These are phyloP conservation scores for Girardia tigrina DNA, from an alignment of 2,888 invertebrate genomes.

Conservation along the genomic window DNA sequence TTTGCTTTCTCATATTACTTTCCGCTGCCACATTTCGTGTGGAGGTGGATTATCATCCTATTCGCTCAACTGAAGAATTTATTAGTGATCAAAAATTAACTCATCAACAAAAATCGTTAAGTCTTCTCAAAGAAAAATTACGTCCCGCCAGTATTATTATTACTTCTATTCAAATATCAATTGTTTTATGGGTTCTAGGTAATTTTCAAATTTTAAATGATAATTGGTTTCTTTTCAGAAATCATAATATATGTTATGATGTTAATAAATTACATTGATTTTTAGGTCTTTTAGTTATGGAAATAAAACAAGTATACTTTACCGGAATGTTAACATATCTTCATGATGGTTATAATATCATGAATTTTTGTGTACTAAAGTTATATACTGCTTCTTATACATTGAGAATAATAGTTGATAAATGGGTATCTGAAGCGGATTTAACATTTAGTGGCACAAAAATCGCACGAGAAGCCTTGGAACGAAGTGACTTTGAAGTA, in stretches of 20 bases:
- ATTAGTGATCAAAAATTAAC: constrained; percentile 27
- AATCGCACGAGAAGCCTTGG: background rate
- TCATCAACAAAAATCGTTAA: constrained; percentile 43
- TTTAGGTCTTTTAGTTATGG: constrained; percentile 48
- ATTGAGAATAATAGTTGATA: constrained; percentile 48
- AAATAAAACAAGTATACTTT: constrained; percentile 49
- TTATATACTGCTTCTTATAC: constrained; percentile 49
- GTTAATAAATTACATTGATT: background rate
- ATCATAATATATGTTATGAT: background rate
- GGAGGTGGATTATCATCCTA: constrained; percentile 40
- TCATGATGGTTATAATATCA: constrained; percentile 48
- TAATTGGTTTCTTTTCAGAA: background rate
- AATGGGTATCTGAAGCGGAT: constrained; percentile 46
- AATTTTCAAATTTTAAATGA: constrained; percentile 24
- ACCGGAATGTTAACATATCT: constrained; percentile 46
- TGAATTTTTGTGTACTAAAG: constrained; percentile 48
- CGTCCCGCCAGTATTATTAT: constrained; percentile 48
- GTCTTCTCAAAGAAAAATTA: constrained; percentile 45
- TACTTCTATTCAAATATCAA: constrained; percentile 49
- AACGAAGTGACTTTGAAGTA: background rate
- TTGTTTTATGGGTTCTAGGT: constrained; percentile 51
- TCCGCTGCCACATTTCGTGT: constrained; percentile 58
- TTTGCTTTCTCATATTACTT: constrained; percentile 58
- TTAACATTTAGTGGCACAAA: constrained; percentile 38
- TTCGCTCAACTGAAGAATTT: constrained; percentile 32